Conservation (phyloP, 2,113 vertebrate species). For the Toxotes chatareus region DNA sequence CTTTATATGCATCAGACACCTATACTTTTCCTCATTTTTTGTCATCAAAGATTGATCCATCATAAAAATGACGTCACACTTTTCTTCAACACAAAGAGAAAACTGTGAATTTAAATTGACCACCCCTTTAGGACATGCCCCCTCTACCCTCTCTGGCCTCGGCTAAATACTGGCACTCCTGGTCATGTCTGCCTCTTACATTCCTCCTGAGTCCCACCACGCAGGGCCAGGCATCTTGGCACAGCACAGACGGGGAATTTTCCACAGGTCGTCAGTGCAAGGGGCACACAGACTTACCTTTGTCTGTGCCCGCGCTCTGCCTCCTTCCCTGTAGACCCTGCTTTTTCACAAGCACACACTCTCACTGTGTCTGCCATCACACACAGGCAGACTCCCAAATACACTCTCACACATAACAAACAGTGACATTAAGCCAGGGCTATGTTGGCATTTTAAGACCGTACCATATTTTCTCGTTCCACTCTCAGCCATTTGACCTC, state of each 20-base stretch:
- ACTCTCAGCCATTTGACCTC: slow-evolving; percentile 31
- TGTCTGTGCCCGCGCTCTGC: slow-evolving; percentile 72
- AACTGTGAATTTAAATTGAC: slow-evolving; percentile 1
- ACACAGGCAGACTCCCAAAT: slow-evolving; percentile 20
- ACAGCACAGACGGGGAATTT: slow-evolving; percentile 75
- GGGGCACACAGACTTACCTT: slow-evolving; percentile 79
- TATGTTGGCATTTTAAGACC: slow-evolving; percentile 65
- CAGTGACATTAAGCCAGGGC: slow-evolving; percentile 43
- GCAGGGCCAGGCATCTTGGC: slow-evolving; percentile 73
- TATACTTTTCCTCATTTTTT: too few relatives aligned
- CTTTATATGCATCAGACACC: too few relatives aligned
- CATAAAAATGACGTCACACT: neutral
- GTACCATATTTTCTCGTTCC: slow-evolving; percentile 46
- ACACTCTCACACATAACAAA: slow-evolving; percentile 24
- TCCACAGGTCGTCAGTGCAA: slow-evolving; percentile 77
- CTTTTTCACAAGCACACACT: slow-evolving; percentile 50
- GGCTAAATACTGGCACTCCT: slow-evolving; percentile 50
- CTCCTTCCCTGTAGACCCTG: slow-evolving; percentile 58
- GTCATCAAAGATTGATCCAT: too few relatives aligned
- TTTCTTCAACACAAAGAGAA: slow-evolving; percentile 10
- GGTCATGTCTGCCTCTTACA: slow-evolving; percentile 68
- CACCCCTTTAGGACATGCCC: neutral
- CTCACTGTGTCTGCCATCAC: slow-evolving; percentile 47
- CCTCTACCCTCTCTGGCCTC: slow-evolving; percentile 24
- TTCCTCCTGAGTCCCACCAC: slow-evolving; percentile 62